Percentiles rank a stretch among this genome's conserved stretches.
Evolutionary conservation across 2,797 vertebrate genomes (phyloP).

Genomic region (Falco columbarius): DNA sequence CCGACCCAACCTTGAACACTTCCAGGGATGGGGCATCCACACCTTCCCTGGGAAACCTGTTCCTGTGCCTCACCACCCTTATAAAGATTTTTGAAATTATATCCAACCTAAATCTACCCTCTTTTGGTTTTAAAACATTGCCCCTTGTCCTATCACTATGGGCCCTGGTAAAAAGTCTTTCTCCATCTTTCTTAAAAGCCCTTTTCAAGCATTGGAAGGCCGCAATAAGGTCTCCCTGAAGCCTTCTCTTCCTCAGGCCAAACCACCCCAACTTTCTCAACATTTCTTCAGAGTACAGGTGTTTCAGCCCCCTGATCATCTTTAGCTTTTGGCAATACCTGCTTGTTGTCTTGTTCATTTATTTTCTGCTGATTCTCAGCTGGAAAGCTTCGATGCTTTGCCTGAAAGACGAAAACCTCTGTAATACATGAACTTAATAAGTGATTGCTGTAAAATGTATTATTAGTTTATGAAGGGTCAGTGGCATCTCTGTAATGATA

Average conservation of each 20-base stretch:
- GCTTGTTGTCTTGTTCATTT: conserved; percentile 85
- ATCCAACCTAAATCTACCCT: background rate
- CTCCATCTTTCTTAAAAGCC: background rate
- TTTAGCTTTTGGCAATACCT: conserved; percentile 74
- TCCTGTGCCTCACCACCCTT: background rate
- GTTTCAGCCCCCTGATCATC: background rate
- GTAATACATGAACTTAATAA: background rate
- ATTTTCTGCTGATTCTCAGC: conserved; percentile 81
- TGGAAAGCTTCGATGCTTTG: conserved; percentile 82
- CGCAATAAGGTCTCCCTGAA: background rate
- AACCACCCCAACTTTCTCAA: too few relatives aligned
- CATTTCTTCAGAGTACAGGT: background rate
- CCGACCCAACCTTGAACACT: background rate
- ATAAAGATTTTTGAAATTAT: background rate
- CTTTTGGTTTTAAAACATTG: background rate
- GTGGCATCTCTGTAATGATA: background rate
- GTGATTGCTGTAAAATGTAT: background rate
- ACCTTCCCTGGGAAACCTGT: background rate
- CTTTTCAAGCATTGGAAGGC: background rate
- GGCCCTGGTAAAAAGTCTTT: background rate
- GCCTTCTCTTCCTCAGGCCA: background rate
- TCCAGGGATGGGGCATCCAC: background rate
- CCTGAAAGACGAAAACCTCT: conserved; percentile 75
- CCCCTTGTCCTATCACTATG: background rate
- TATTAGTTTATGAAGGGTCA: background rate